These are phyloP conservation scores for Nephrotoma guestfalica DNA, from an alignment of 2,888 invertebrate genomes.

Conservation along the genomic window DNA sequence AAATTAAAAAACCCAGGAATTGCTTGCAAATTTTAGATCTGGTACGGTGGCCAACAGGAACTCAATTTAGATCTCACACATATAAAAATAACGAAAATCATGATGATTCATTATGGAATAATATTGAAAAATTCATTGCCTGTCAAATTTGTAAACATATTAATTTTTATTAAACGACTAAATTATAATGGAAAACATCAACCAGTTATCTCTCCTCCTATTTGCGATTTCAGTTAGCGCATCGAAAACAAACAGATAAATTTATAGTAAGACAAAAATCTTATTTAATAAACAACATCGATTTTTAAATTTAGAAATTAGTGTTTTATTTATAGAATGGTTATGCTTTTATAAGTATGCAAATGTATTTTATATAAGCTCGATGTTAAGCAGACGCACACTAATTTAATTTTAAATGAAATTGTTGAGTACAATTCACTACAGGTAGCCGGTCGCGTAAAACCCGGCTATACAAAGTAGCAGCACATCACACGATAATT, in stretches of 20 bases:
- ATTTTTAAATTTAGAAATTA: not conserved
- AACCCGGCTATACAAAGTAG: not conserved
- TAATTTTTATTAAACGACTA: not conserved
- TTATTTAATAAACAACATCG: not conserved
- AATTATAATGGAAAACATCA: not conserved
- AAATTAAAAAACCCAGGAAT: too few relatives aligned
- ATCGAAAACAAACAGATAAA: not conserved
- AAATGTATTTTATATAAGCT: not conserved
- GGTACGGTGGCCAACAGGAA: too few relatives aligned
- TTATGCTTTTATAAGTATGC: not conserved
- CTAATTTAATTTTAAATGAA: not conserved
- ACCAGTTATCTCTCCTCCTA: not conserved
- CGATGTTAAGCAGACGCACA: not conserved
- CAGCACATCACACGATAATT: not conserved
- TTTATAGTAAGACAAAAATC: not conserved
- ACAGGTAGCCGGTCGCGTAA: not conserved
- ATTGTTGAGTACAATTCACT: not conserved
- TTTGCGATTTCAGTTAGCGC: not conserved
- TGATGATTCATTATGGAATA: not conserved
- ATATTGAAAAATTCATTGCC: not conserved
- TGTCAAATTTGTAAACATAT: not conserved
- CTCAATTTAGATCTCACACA: too few relatives aligned
- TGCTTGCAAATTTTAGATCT: too few relatives aligned
- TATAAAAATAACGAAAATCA: too few relatives aligned
- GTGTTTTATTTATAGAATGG: not conserved